phyloP scores from a whole-genome alignment of 2,113 vertebrate genomes.

The Tachuris rubrigastra region DNA sequence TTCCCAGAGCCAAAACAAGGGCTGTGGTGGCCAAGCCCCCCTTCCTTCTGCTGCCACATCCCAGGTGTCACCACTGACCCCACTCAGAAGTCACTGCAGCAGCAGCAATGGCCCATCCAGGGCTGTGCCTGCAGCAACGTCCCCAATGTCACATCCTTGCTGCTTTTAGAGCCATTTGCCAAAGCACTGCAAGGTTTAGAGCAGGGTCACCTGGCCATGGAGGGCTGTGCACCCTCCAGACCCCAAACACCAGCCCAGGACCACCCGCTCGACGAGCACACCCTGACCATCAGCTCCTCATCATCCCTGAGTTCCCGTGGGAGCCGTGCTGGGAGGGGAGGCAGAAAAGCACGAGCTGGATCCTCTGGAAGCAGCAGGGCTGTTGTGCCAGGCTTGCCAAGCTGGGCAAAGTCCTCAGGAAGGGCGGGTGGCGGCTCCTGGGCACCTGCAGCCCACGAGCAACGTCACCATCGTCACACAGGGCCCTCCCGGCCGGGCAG shows the following conservation, averaged over 20 bases:
- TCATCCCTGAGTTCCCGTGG: rapidly evolving
- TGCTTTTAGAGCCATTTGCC: background rate
- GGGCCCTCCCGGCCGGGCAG: rapidly evolving
- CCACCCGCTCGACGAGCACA: rapidly evolving
- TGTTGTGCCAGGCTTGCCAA: background rate
- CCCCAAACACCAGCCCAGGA: background rate
- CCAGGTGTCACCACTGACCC: background rate
- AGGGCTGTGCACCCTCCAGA: background rate
- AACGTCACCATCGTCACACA: background rate
- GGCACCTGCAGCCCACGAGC: rapidly evolving
- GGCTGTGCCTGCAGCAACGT: background rate
- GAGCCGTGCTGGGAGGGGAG: background rate
- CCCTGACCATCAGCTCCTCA: background rate
- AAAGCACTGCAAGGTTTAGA: background rate
- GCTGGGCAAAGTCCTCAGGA: conserved; percentile 30
- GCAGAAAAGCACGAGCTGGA: background rate
- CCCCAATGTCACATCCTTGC: background rate
- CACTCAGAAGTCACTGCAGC: background rate
- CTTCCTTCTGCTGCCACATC: background rate
- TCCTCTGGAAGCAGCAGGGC: background rate
- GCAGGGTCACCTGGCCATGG: background rate
- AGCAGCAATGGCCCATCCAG: background rate
- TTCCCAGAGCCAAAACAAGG: background rate
- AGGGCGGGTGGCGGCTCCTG: background rate
- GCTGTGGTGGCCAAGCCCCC: background rate